Evolutionary conservation across 1,140 invertebrate species (phyloP).

Genomic region (Drosophila albomicans): DNA sequence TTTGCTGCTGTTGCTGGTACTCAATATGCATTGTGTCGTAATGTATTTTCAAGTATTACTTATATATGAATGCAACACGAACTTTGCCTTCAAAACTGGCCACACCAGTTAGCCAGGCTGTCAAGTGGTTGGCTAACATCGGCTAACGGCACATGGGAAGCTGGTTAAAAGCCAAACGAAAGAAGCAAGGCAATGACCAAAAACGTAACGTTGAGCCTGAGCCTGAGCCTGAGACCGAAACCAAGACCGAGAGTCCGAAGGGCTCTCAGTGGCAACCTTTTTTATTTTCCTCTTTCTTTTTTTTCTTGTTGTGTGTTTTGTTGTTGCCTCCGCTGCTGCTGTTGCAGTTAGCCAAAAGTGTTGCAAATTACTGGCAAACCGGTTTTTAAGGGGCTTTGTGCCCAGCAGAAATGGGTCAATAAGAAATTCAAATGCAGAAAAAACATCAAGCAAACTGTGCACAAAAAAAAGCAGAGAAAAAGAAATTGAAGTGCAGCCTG

Average conservation of each 20-base stretch:
- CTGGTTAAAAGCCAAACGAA: constrained; percentile 24
- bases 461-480: neutral
- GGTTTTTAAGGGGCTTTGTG: constrained; percentile 47
- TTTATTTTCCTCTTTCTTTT: neutral
- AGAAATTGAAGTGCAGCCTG: constrained; percentile 16
- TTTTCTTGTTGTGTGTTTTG: neutral
- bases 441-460: constrained; percentile 17
- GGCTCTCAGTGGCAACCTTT: constrained; percentile 17
- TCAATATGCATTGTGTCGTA: constrained; percentile 22
- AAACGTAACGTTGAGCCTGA: neutral
- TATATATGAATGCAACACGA: constrained; percentile 19
- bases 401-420: constrained; percentile 69
- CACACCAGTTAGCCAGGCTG: constrained; percentile 33
- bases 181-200: constrained; percentile 9
- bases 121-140: constrained; percentile 39
- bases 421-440: constrained; percentile 69
- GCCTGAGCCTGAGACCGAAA: constrained; percentile 4
- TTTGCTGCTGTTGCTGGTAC: too few relatives aligned
- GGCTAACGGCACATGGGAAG: constrained; percentile 33
- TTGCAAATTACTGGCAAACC: constrained; percentile 61
- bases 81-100: constrained; percentile 38
- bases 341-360: constrained; percentile 66
- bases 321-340: constrained; percentile 23
- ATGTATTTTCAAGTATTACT: constrained; percentile 10
- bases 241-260: constrained; percentile 1